These are phyloP conservation scores for Alethe castanea DNA, from an alignment of 2,113 vertebrate species.

Conservation along the genomic window DNA sequence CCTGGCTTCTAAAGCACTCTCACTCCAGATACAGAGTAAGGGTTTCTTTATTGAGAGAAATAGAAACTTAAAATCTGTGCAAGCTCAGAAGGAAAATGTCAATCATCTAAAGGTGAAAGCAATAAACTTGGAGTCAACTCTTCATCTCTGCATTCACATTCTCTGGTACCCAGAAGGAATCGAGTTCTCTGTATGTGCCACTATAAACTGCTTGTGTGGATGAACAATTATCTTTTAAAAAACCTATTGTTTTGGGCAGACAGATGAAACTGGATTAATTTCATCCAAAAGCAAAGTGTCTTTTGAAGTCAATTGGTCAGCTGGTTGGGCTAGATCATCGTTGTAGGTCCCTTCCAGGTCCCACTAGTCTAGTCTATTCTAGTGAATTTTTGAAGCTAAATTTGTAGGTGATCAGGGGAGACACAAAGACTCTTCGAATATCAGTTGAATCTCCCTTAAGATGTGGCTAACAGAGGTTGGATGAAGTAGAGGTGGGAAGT, in stretches of 20 bases:
- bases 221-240: background rate
- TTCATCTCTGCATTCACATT: background rate
- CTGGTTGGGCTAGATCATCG: accelerated
- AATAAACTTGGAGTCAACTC: background rate
- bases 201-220: background rate
- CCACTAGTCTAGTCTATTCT: background rate
- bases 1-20: background rate
- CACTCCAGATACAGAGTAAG: background rate
- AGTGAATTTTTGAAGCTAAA: background rate
- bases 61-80: background rate
- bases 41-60: background rate
- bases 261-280: background rate
- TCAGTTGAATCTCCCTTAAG: background rate
- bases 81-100: background rate
- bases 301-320: background rate
- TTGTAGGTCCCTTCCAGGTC: background rate
- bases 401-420: background rate
- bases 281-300: background rate
- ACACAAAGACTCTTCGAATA: background rate
- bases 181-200: background rate
- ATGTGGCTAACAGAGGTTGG: background rate
- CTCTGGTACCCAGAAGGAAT: background rate
- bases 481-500: background rate
- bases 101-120: background rate
- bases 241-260: background rate